Evolutionary conservation across 2,797 vertebrate species (phyloP).

Genomic region (Eutrigla gurnardus): DNA sequence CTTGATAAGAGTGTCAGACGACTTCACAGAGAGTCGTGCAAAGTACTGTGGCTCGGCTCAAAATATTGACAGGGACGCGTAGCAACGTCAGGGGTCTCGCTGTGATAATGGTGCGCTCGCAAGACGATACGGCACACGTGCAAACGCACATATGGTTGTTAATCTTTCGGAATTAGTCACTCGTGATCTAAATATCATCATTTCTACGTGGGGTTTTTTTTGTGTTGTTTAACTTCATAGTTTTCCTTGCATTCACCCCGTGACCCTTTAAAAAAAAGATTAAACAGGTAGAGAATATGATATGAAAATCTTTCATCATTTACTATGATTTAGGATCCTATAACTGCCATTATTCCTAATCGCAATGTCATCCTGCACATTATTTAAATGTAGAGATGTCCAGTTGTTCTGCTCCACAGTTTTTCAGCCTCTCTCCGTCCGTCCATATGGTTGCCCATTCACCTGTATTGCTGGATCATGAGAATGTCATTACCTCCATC

Average conservation of each 20-base stretch:
- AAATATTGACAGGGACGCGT: slow-evolving; percentile 61
- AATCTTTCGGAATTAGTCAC: slow-evolving; percentile 21
- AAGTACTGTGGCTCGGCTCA: slow-evolving; percentile 53
- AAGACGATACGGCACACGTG: slow-evolving; percentile 50
- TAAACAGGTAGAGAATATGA: not conserved
- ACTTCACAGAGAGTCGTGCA: slow-evolving; percentile 58
- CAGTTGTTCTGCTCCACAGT: slow-evolving; percentile 33
- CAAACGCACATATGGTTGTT: slow-evolving; percentile 19
- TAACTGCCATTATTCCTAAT: slow-evolving; percentile 29
- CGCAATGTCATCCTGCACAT: slow-evolving; percentile 1
- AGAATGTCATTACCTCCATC: slow-evolving; percentile 80
- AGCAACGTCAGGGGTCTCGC: slow-evolving; percentile 49
- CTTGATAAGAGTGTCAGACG: slow-evolving; percentile 71
- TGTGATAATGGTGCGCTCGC: slow-evolving; percentile 57
- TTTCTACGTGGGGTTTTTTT: not conserved
- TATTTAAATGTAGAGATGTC: slow-evolving; percentile 30
- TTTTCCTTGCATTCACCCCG: not conserved
- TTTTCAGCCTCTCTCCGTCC: slow-evolving; percentile 29
- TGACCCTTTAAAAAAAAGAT: slow-evolving; percentile 1
- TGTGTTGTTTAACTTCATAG: slow-evolving; percentile 11
- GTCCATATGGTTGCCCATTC: slow-evolving; percentile 68
- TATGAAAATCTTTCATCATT: slow-evolving; percentile 8
- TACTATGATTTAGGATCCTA: slow-evolving; percentile 6
- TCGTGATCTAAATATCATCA: slow-evolving; percentile 9
- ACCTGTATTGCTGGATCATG: slow-evolving; percentile 74